Evolutionary conservation across 2,888 invertebrate genomes (phyloP), one percentile per base, ranked within the genome.

Genomic region (Harpagoxenus sublaevis): DNA sequence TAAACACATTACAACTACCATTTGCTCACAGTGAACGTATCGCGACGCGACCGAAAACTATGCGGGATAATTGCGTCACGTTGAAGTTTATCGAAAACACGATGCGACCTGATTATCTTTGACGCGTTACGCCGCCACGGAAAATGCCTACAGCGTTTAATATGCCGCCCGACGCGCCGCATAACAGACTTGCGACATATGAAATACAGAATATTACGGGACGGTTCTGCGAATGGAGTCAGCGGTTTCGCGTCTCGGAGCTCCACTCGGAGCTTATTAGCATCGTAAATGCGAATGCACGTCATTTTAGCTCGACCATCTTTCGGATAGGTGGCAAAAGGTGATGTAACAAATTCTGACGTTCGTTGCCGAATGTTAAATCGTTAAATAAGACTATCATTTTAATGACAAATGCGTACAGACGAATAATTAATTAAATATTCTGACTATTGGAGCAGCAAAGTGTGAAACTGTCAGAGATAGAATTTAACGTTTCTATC

Each of bases 71-170:
- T 60, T 79, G 60, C 48, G 60, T 79, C 79, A 79, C 48, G 48
- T 28, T 42, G 18, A 81, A 81, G 73, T 73, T 81, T 81, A 81
- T 73, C 48, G 71, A 81, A 87, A 89, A 89, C 86, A 86, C 84
- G 87, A 88, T 79, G 86, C 86, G 73, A 73, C 79, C 83, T 84
- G 90, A 90, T 89, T 90, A 89, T 90, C 87, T 86, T 53, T 84
- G 86, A 88, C 85, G 88, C 86, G 71, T 57, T 70, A 23, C 57
- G 75, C 55, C 82, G 83, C 79, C 84, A 65, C 57, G 66, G 82
- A 87, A 87, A 90, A 78, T 86, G 90, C 88, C 90, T 83, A 82
- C 83, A 83, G 86, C 90, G 84, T 84, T 89, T 90, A 89, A 89
- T 89, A 89, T 85, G 82, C 79, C 87, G 87, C 87, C 77, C 12